A percentile compares a stretch with the other conserved stretches of the same genome.
These are phyloP conservation scores for Ganaspis brasiliensis DNA, from an alignment of 2,888 invertebrate species.

Conservation along the genomic window DNA sequence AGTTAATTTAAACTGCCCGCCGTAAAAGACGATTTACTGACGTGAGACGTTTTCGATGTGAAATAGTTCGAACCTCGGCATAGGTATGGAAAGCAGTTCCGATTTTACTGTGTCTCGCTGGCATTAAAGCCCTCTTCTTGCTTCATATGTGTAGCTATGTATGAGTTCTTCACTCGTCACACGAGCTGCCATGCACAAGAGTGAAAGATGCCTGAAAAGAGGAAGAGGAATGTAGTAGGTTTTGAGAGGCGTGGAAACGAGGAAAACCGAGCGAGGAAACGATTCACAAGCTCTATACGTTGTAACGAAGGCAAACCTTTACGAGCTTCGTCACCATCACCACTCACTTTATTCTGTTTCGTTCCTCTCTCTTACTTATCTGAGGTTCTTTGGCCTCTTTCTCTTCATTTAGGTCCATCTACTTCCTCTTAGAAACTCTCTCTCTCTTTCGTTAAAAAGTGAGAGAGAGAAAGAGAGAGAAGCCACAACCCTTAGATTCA, in stretches of 20 bases:
- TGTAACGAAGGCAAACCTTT: slow-evolving; percentile 38
- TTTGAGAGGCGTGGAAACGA: slow-evolving; percentile 16
- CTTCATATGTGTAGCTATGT: slow-evolving; percentile 12
- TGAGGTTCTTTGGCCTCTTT: slow-evolving; percentile 34
- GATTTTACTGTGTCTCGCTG: slow-evolving; percentile 59
- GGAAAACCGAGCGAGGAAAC: slow-evolving; percentile 49
- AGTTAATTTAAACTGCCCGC: slow-evolving; percentile 54
- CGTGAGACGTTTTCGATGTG: slow-evolving; percentile 32
- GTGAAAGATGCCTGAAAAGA: slow-evolving; percentile 25
- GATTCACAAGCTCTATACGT: slow-evolving; percentile 50
- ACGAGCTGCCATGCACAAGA: slow-evolving; percentile 30
- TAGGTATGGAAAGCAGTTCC: slow-evolving; percentile 48
- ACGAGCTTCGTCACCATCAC: slow-evolving; percentile 32
- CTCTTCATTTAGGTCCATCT: slow-evolving; percentile 46
- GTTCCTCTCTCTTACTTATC: not conserved
- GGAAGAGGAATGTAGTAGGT: slow-evolving; percentile 17
- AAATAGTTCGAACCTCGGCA: slow-evolving; percentile 50
- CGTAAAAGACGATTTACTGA: slow-evolving; percentile 56
- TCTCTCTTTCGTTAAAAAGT: too few relatives aligned
- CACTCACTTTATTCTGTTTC: slow-evolving; percentile 9
- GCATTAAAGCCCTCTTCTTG: slow-evolving; percentile 53
- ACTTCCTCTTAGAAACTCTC: slow-evolving; percentile 27
- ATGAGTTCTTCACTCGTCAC: not conserved
- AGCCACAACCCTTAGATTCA: slow-evolving; percentile 51
- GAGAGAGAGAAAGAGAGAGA: too few relatives aligned